These are phyloP conservation scores for Aporophyla lueneburgensis DNA, from an alignment of 2,888 invertebrate genomes.

Conservation along the genomic window DNA sequence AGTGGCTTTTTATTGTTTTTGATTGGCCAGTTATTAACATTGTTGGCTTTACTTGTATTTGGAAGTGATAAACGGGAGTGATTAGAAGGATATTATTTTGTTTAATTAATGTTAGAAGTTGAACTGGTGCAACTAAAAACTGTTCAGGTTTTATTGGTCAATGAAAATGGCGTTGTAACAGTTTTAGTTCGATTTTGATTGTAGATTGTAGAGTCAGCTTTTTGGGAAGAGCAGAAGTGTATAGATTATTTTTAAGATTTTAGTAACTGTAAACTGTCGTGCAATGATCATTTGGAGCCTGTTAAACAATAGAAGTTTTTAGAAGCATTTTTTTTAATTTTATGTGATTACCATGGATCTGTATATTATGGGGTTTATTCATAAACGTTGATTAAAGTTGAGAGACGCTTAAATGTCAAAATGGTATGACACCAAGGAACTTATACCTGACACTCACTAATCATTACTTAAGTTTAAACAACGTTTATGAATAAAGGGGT, in stretches of 20 bases:
- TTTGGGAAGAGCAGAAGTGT: background rate
- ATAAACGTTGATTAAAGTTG: no score
- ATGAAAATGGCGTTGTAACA: background rate
- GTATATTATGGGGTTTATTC: no score
- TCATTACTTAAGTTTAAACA: no score
- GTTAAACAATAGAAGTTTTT: background rate
- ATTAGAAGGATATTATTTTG: background rate
- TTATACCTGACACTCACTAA: no score
- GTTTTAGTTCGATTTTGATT: background rate
- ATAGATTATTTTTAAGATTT: background rate
- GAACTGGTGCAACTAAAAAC: background rate
- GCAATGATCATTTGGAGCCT: background rate
- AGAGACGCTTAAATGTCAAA: no score
- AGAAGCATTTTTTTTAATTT: no score
- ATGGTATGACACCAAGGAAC: no score
- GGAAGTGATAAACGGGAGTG: constrained; percentile 13
- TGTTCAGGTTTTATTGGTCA: background rate
- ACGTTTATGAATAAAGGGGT: no score
- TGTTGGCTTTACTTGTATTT: constrained; percentile 16
- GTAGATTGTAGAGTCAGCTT: background rate
- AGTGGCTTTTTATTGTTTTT: constrained; percentile 51
- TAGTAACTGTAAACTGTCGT: no score
- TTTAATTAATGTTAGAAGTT: background rate
- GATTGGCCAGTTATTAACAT: constrained; percentile 27
- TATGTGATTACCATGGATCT: no score